These are phyloP conservation scores for Drosophila anomelani DNA, from an alignment of 2,888 invertebrate genomes.

Conservation along the genomic window DNA sequence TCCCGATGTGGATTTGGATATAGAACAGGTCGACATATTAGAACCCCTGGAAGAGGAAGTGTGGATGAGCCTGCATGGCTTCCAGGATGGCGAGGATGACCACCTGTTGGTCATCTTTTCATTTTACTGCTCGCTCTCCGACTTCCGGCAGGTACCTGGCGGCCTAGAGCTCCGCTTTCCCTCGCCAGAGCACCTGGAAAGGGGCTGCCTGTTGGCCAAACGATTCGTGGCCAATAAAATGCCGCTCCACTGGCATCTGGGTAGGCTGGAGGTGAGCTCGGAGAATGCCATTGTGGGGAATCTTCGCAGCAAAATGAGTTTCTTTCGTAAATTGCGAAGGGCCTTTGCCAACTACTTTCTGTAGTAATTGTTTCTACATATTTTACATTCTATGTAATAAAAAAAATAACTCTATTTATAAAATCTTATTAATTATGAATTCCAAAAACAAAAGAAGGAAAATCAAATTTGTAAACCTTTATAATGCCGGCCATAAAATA, in stretches of 20 bases:
- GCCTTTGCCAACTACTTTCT: slow-evolving; percentile 32
- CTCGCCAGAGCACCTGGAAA: slow-evolving; percentile 14
- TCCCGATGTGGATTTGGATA: slow-evolving; percentile 5
- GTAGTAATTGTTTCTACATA: not conserved
- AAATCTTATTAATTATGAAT: not conserved
- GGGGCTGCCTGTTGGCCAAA: slow-evolving; percentile 40
- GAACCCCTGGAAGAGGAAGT: not conserved
- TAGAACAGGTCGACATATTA: slow-evolving; percentile 6
- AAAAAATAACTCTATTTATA: not conserved
- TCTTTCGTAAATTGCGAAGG: slow-evolving; percentile 26
- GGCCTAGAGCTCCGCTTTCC: slow-evolving; percentile 39
- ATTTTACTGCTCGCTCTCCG: slow-evolving; percentile 17
- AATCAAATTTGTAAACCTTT: not conserved
- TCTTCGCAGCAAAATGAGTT: slow-evolving; percentile 1
- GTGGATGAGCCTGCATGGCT: slow-evolving; percentile 35
- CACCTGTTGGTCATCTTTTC: slow-evolving; percentile 11
- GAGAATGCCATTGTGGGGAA: not conserved
- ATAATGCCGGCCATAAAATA: not conserved
- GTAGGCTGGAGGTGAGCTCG: not conserved
- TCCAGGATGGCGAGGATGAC: slow-evolving; percentile 12
- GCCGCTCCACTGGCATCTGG: slow-evolving; percentile 42
- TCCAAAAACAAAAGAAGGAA: not conserved
- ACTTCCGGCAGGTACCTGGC: slow-evolving; percentile 4
- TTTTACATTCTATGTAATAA: not conserved
- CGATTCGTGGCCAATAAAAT: slow-evolving; percentile 29